Percentiles rank a stretch among this genome's conserved stretches.
Evolutionary conservation across 1,140 invertebrate genomes (phyloP).

Genomic region (Druon quercuslanigerum): DNA sequence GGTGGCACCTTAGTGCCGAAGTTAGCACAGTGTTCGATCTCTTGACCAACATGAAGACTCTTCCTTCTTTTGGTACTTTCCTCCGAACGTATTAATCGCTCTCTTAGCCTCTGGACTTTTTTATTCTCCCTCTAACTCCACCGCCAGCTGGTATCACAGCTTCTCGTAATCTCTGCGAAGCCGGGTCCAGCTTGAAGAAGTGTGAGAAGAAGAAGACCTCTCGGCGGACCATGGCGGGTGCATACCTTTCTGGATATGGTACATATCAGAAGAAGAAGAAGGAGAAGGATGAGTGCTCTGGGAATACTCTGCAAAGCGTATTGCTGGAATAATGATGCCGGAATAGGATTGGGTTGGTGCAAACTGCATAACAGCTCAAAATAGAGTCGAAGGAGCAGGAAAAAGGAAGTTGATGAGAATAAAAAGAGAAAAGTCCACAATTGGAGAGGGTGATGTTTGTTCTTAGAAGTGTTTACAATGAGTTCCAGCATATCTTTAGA

Average conservation of each 20-base stretch:
- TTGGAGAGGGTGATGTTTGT: slow-evolving; percentile 40
- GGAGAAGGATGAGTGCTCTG: slow-evolving; percentile 42
- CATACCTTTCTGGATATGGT: slow-evolving; percentile 62
- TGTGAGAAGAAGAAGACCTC: slow-evolving; percentile 45
- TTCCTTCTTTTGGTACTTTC: slow-evolving; percentile 41
- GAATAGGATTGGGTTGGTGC: slow-evolving; percentile 50
- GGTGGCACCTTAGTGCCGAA: slow-evolving; percentile 50
- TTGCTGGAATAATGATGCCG: slow-evolving; percentile 51
- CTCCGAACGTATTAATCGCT: slow-evolving; percentile 55
- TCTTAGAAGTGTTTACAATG: too few relatives aligned
- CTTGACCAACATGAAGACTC: slow-evolving; percentile 50
- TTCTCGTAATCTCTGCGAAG: slow-evolving; percentile 45
- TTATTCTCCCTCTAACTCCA: slow-evolving; percentile 45
- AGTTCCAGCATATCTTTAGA: too few relatives aligned
- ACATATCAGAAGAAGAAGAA: slow-evolving; percentile 47
- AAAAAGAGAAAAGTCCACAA: slow-evolving; percentile 40
- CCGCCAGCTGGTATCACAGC: slow-evolving; percentile 51
- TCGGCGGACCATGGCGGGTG: slow-evolving; percentile 57
- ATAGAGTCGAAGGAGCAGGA: slow-evolving; percentile 39
- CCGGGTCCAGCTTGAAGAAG: slow-evolving; percentile 29
- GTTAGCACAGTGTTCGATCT: slow-evolving; percentile 49
- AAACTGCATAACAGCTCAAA: slow-evolving; percentile 41
- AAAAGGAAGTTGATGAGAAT: slow-evolving; percentile 22
- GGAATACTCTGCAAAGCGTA: slow-evolving; percentile 49
- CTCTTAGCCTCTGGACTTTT: slow-evolving; percentile 48